Percentiles rank a stretch among this genome's conserved stretches.
phyloP scores from a whole-genome alignment of 1,140 invertebrate species.

The Cryptotermes secundus region DNA sequence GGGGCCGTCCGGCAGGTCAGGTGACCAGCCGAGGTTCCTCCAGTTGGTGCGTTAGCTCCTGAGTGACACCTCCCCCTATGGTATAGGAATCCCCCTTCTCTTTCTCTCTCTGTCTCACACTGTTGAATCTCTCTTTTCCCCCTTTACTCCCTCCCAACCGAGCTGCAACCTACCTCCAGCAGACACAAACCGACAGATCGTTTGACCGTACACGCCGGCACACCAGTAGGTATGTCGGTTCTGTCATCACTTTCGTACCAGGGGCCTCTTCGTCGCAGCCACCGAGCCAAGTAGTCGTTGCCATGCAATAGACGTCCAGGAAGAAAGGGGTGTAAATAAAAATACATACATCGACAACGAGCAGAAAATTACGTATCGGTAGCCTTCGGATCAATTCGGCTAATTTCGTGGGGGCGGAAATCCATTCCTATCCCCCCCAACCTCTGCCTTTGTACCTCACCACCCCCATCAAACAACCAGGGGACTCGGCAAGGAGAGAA shows the following conservation, averaged over 20 bases:
- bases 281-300: not conserved
- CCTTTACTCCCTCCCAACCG: not conserved
- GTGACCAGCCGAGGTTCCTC: not conserved
- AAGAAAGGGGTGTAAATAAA: not conserved
- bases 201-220: not conserved
- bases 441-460: too few species aligned
- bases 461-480: not conserved
- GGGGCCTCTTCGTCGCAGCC: too few species aligned
- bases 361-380: not conserved
- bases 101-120: too few species aligned
- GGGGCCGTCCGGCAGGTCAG: constrained; percentile 4
- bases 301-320: not conserved
- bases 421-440: not conserved
- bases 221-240: not conserved
- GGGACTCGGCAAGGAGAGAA: too few species aligned
- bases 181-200: not conserved
- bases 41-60: not conserved
- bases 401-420: not conserved
- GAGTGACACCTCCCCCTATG: constrained; percentile 5
- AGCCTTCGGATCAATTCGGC: not conserved
- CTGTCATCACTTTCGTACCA: not conserved
- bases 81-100: not conserved
- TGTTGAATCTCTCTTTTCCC: not conserved
- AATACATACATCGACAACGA: not conserved
- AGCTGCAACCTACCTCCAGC: not conserved